Evolutionary conservation across 2,888 invertebrate species (phyloP), one percentile per base, ranked within the genome.

Genomic region (Lissocephala sabroskyi): DNA sequence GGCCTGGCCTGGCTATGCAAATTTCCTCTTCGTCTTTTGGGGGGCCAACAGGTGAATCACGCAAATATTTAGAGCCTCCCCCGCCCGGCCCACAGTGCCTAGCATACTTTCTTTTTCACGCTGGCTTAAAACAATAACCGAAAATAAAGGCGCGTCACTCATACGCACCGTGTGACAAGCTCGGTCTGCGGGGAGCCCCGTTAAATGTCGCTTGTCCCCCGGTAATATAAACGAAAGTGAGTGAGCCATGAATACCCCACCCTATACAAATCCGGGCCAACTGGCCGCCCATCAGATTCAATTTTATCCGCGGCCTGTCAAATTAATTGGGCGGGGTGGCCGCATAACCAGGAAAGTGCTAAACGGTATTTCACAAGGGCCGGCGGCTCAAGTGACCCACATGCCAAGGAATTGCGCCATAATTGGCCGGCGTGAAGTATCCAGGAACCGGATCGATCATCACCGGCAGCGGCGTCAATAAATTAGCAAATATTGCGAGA

Each of bases 141-240:
- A 77, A 68, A 71, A 71, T 71, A 78, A 71, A 71, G 78, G 71
- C 71, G 71, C 62, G 78, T 75, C 71, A 71, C 71, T 78, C 73
- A 78, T 78, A 78, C 71, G 78, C 67, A 71, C 59, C 65, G 73
- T 75, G 66, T 77, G 75, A 70, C 77, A 74, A 39, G 77, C 56
- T 55, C 61, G 16, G 16, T 14, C 13, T 35, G 78, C 56, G 14
- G 50, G 48, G 55, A 49, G 56, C 75, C 51, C 45, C 71, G 63
- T 75, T 75, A 65, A 77, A 64, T 75, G 70, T 70, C 70, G 54
- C 78, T 71, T 59, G 66, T 56, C 59, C 59, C 75, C 78, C 75
- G 75, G 78, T 78, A 78, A 70, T 78, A 78, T 78, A 71, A 71
- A 71, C 78, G 78, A 71, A 71, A 71, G 70, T 71, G 78, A 70